A percentile compares a stretch with the other conserved stretches of the same genome.
These are phyloP conservation scores for Neomicropteryx cornuta DNA, from an alignment of 1,140 invertebrate species.

Conservation along the genomic window DNA sequence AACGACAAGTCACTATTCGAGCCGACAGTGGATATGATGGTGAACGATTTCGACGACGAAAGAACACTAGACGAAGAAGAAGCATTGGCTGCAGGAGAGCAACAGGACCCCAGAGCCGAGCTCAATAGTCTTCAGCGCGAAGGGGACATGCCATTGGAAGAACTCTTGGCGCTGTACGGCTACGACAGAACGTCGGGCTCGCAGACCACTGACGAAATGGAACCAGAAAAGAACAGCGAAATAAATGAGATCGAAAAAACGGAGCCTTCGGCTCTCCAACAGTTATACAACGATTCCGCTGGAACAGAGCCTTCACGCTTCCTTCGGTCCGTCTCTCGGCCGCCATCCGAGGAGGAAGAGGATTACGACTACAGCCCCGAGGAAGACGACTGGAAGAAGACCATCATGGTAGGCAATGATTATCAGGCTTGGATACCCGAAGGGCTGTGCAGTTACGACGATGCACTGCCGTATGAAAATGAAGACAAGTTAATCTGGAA, in stretches of 20 bases:
- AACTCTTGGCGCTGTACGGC: conserved; percentile 81
- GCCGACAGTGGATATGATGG: conserved; percentile 77
- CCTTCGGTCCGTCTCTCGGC: conserved; percentile 32
- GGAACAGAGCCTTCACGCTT: conserved; percentile 27
- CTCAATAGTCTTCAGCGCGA: conserved; percentile 80
- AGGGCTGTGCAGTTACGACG: conserved; percentile 82
- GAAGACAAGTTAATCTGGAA: conserved; percentile 93
- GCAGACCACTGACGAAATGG: conserved; percentile 29
- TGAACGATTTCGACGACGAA: conserved; percentile 96
- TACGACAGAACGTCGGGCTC: conserved; percentile 45
- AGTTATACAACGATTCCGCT: conserved; percentile 28
- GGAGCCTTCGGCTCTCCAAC: conserved; percentile 25
- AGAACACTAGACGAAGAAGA: conserved; percentile 93
- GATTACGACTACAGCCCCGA: conserved; percentile 66
- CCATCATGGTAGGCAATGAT: conserved; percentile 91
- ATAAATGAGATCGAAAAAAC: conserved; percentile 33
- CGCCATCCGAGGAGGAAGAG: conserved; percentile 51
- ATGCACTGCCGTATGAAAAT: conserved; percentile 90
- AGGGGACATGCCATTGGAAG: conserved; percentile 89
- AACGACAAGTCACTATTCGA: conserved; percentile 47
- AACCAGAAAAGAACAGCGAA: conserved; percentile 36
- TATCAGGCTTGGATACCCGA: conserved; percentile 91
- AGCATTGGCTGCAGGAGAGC: conserved; percentile 75
- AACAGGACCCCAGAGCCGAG: conserved; percentile 72
- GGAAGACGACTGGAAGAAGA: conserved; percentile 71